Evolutionary conservation across 2,113 vertebrate genomes (phyloP), one percentile per base, ranked within the genome.

Genomic region (Phaethon lepturus): DNA sequence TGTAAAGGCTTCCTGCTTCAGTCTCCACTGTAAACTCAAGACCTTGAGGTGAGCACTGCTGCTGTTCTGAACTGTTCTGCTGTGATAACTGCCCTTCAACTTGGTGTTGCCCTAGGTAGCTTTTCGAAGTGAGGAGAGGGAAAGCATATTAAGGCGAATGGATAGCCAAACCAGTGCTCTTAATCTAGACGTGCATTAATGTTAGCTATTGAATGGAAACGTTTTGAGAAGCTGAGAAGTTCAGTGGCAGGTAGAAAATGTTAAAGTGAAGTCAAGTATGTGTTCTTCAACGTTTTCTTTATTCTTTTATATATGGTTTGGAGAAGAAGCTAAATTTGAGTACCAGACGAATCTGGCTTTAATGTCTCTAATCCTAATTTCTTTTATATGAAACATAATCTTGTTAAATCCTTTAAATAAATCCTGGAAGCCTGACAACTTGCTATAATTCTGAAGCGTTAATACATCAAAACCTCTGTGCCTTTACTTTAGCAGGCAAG

Each of bases 321-420:
- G 18, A 67, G 59, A 75, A 78, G 50, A 26, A 83, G 13, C 26
- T 88, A 33, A 77, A 72, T 88, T 60, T 83, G 9, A 31, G 9
- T 80, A 69, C n/a, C 31, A 59, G 66, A 42, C 69, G 2, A 58
- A 55, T 86, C 50, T 80, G 79, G 4, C 56, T 79, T 88, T 77
- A 77, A 18, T 35, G 31, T 88, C 91, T 11, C 42, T 94, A 86
- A 71, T 95, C 56, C 71, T 92, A 26, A 74, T 86, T 97, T 91
- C 4, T 86, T 89, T 91, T 81, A 69, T 56, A 86, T 83, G 75
- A 91, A 67, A 82, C 95, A 84, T 86, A 84, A 94, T 95, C 72
- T 67, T 81, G 25, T 86, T 95, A 94, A 96, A 89, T 94, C 73
- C 86, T 81, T 50, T 53, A 74, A 93, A 49, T 80, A 84, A 87